These are phyloP conservation scores for Nibea coibor DNA, from an alignment of 2,113 vertebrate species.

Conservation along the genomic window DNA sequence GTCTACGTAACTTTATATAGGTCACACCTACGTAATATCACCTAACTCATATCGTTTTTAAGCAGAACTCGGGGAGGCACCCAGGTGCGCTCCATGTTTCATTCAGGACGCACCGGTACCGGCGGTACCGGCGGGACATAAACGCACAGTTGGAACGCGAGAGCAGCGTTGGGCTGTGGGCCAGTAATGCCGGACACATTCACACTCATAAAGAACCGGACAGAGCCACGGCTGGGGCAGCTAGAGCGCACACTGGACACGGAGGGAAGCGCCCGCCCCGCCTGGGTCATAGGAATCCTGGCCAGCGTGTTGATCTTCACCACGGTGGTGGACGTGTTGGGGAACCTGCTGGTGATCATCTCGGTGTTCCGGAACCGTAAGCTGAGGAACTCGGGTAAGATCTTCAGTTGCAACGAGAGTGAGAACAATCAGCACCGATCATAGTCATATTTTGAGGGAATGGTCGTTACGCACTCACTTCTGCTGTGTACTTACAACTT, in stretches of 20 bases:
- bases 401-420: neutral
- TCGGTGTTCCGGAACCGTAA: slow-evolving; percentile 92
- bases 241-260: slow-evolving; percentile 67
- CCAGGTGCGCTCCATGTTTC: slow-evolving; percentile 66
- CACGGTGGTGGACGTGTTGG: slow-evolving; percentile 90
- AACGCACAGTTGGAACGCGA: slow-evolving; percentile 30
- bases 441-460: neutral
- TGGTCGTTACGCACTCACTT: neutral
- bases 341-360: slow-evolving; percentile 89
- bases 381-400: slow-evolving; percentile 90
- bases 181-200: slow-evolving; percentile 86
- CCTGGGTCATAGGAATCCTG: slow-evolving; percentile 87
- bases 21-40: slow-evolving; percentile 40
- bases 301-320: slow-evolving; percentile 90
- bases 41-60: slow-evolving; percentile 25
- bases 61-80: slow-evolving; percentile 23
- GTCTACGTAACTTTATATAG: slow-evolving; percentile 52
- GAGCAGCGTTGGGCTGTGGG: slow-evolving; percentile 49
- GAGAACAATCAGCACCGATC: neutral
- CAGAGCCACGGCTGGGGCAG: slow-evolving; percentile 78
- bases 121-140: slow-evolving; percentile 56
- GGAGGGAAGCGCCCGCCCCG: slow-evolving; percentile 77
- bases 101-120: slow-evolving; percentile 55
- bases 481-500: neutral
- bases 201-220: slow-evolving; percentile 84